Conservation (phyloP, 1,140 invertebrate species). For the Saxidomus purpurata region DNA sequence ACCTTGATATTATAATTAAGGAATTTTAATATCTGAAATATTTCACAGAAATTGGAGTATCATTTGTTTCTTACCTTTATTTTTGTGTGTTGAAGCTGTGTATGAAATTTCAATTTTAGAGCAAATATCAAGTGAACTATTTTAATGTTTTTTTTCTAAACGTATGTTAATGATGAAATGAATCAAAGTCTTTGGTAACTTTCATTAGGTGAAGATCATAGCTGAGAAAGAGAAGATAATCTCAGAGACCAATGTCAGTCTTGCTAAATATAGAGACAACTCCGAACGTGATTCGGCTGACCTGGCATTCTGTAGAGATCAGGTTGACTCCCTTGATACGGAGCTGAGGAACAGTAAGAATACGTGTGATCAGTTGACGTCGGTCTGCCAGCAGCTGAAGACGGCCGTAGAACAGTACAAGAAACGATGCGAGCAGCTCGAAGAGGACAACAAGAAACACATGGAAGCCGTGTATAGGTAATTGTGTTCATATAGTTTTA, state of each 20-base stretch:
- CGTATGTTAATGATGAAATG: too few species aligned
- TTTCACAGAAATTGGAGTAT: too few species aligned
- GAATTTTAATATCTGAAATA: too few species aligned
- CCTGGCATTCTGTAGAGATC: not conserved
- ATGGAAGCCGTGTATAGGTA: constrained; percentile 51
- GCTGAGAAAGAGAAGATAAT: constrained; percentile 31
- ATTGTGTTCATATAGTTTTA: too few species aligned
- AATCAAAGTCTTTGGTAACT: too few species aligned
- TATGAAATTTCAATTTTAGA: too few species aligned
- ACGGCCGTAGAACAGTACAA: constrained; percentile 34
- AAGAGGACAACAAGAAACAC: constrained; percentile 29
- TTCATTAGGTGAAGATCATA: constrained; percentile 15
- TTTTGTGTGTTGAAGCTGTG: too few species aligned
- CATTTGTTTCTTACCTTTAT: too few species aligned
- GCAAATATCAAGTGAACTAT: too few species aligned
- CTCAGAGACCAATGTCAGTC: not conserved
- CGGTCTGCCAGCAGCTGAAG: constrained; percentile 17
- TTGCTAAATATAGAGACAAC: constrained; percentile 11
- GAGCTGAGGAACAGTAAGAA: not conserved
- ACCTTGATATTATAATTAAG: too few species aligned
- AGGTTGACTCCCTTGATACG: constrained; percentile 21
- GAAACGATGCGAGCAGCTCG: constrained; percentile 5
- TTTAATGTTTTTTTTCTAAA: too few species aligned
- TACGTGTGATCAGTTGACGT: not conserved
- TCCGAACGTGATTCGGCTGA: not conserved